Conservation (phyloP, 1,140 invertebrate genomes). For the Heterodera schachtii region DNA sequence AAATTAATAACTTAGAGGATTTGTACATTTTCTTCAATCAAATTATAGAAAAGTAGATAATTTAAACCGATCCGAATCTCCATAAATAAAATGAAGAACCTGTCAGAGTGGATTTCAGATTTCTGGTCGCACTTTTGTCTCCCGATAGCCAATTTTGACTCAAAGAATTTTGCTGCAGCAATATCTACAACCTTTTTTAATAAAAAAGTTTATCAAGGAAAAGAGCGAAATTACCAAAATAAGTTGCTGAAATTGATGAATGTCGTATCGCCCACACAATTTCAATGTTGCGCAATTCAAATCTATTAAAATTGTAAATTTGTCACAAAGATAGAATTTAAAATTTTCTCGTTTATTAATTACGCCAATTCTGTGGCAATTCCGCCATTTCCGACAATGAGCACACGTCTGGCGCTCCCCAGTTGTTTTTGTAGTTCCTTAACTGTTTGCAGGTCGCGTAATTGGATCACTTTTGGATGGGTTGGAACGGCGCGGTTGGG, state of each 20-base stretch:
- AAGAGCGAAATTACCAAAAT: conserved; percentile 36
- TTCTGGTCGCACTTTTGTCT: conserved; percentile 30
- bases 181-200: conserved; percentile 18
- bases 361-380: conserved; percentile 50
- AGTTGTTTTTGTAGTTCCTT: conserved; percentile 29
- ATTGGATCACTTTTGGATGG: conserved; percentile 30
- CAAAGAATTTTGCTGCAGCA: conserved; percentile 48
- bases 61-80: too few species aligned
- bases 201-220: too few species aligned
- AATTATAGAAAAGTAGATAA: too few species aligned
- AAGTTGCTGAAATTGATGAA: conserved; percentile 39
- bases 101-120: conserved; percentile 13
- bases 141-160: conserved; percentile 24
- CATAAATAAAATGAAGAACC: neutral
- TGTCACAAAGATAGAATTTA: neutral
- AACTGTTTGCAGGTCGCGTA: conserved; percentile 43
- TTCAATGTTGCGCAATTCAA: conserved; percentile 47
- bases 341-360: neutral
- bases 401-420: conserved; percentile 26
- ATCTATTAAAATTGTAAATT: conserved; percentile 34
- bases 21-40: too few species aligned
- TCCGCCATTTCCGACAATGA: conserved; percentile 48
- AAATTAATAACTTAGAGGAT: too few species aligned
- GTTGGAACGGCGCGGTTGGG: conserved; percentile 11
- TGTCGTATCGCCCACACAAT: conserved; percentile 47